A percentile compares a stretch with the other conserved stretches of the same genome.
phyloP scores from a whole-genome alignment of 2,797 vertebrate genomes.

The Fistularia tabacaria region DNA sequence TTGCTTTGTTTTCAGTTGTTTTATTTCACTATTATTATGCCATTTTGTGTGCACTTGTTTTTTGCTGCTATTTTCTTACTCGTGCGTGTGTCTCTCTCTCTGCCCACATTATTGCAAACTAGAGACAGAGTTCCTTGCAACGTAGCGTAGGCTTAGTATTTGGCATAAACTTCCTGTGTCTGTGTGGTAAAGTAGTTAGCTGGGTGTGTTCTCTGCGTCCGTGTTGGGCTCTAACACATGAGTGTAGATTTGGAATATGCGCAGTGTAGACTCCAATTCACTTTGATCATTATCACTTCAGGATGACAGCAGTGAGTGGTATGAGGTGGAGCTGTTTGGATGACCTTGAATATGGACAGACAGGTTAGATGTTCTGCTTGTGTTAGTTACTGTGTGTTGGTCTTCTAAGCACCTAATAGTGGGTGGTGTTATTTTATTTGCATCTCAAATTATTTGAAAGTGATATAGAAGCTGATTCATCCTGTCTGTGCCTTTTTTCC shows the following conservation, averaged over 20 bases:
- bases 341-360: slow-evolving; percentile 78
- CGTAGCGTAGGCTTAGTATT: slow-evolving; percentile 40
- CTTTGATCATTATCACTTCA: slow-evolving; percentile 73
- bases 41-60: not conserved
- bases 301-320: slow-evolving; percentile 75
- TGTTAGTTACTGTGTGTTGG: slow-evolving; percentile 62
- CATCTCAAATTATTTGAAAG: slow-evolving; percentile 27
- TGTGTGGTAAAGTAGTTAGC: slow-evolving; percentile 46
- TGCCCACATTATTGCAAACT: slow-evolving; percentile 27
- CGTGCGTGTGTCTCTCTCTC: slow-evolving; percentile 19
- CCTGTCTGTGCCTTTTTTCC: slow-evolving; percentile 13
- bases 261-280: slow-evolving; percentile 65
- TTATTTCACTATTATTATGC: not conserved
- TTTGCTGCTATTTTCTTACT: not conserved
- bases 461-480: slow-evolving; percentile 2
- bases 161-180: slow-evolving; percentile 43
- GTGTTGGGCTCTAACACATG: slow-evolving; percentile 56
- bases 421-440: slow-evolving; percentile 47
- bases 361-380: slow-evolving; percentile 75
- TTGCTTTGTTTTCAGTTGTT: slow-evolving; percentile 29
- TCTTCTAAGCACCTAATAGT: slow-evolving; percentile 53
- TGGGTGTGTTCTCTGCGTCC: slow-evolving; percentile 55
- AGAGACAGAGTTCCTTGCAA: slow-evolving; percentile 51
- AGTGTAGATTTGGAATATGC: slow-evolving; percentile 49
- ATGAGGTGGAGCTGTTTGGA: slow-evolving; percentile 79